Evolutionary conservation across 1,140 invertebrate species (phyloP), one percentile per base, ranked within the genome.

Genomic region (Brachionus sp.): DNA sequence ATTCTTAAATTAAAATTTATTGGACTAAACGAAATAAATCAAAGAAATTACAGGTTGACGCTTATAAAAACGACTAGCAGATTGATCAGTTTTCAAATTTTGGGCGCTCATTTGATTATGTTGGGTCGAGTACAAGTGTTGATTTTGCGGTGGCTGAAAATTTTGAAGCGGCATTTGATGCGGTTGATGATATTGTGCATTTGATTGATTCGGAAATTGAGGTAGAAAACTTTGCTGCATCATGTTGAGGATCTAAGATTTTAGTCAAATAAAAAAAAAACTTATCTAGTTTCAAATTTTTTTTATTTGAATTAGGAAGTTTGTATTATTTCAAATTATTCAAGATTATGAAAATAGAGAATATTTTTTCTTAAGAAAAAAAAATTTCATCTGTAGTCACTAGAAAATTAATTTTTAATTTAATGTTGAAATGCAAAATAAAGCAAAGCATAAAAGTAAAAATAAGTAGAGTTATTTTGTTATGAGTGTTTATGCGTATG

Each of bases 211-310:
- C 12, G 77, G 35, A 44, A 62, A 80, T 9, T 29, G 66, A 57
- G 75, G 77, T 80, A 80, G 39, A 62, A 35, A 80, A 50, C 77
- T 53, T 39, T 80, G 77, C n/a, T 80, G 77, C 77, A 80, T 80
- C 77, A 80, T 80, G 33, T 62, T 66, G 50, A 57, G 19, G 16
- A 57, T 57, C 16, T 57, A 57, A 25, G 50, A 57, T 13, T 66
- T 66, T 75, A 3, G 12, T 4, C 33, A 73, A n/a, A 73, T 16
- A 73, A 73, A 73, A 39, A 73, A 39, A 73, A 73, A 39, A 39
- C 33, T 73, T 42, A 39, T 39, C 35, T 68, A 68, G 29, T 37
- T 68, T 12, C 5, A 9, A 57, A 19, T 23, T 13, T 37, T 68
- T 66, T 68, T 68, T 35, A 5, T 35, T 13, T 13, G n/a, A 46